Conservation (phyloP, 2,113 vertebrate species). For the Dasyprocta punctata region DNA sequence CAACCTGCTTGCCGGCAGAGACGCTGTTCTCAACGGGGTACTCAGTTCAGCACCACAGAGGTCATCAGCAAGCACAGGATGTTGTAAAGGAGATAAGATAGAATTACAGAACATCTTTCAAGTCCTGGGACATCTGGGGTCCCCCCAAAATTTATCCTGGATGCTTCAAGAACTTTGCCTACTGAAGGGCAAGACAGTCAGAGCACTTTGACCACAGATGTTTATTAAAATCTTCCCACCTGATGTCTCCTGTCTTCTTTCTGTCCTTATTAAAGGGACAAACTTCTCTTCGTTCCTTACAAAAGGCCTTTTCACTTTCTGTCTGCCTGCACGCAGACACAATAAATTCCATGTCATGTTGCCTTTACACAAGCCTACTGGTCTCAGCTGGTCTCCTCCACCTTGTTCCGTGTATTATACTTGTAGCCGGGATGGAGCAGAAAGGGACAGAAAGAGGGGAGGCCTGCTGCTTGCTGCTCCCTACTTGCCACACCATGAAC, state of each 20-base stretch:
- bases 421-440: background rate
- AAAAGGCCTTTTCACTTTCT: background rate
- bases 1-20: too few species aligned
- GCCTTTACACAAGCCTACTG: too few species aligned
- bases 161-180: too few species aligned
- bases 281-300: background rate
- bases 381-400: background rate
- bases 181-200: too few species aligned
- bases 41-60: too few species aligned
- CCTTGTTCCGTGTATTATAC: background rate
- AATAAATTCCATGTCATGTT: background rate
- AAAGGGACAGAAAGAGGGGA: background rate
- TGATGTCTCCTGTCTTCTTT: background rate
- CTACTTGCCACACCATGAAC: background rate
- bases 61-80: too few species aligned
- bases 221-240: background rate
- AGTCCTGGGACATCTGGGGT: too few species aligned
- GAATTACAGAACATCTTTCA: too few species aligned
- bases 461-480: background rate
- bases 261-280: background rate
- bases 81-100: too few species aligned
- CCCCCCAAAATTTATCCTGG: too few species aligned
- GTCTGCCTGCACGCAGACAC: background rate
- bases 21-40: too few species aligned
- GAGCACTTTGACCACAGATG: background rate